Percentiles rank a stretch among this genome's conserved stretches.
Evolutionary conservation across 2,113 vertebrate species (phyloP).

Genomic region (Pleuronectes platessa): DNA sequence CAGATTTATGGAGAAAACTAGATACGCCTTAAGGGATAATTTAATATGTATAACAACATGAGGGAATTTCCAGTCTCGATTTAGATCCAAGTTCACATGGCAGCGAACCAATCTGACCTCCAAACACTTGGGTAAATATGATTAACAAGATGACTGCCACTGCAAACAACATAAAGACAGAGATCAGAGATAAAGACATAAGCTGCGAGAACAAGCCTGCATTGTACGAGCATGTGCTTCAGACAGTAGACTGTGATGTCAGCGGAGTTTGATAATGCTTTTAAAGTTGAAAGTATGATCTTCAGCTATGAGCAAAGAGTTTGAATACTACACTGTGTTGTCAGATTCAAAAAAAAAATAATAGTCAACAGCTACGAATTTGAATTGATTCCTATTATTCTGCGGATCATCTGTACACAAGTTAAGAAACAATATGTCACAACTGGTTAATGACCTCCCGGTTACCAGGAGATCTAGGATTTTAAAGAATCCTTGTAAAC

Average conservation of each 20-base stretch:
- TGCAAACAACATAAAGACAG: conserved; percentile 17
- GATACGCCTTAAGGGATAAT: background rate
- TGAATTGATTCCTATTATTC: background rate
- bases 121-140: conserved; percentile 7
- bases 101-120: background rate
- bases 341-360: background rate
- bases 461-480: no score
- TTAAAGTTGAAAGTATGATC: background rate
- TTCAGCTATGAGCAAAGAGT: no score
- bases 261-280: background rate
- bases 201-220: background rate
- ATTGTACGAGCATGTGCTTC: background rate
- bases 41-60: background rate
- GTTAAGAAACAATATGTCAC: conserved; percentile 11
- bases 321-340: background rate
- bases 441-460: background rate
- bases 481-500: no score
- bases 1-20: background rate
- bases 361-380: background rate
- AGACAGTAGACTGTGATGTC: background rate
- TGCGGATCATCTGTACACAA: background rate
- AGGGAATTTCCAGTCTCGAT: conserved; percentile 18
- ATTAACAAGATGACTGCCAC: conserved; percentile 12
- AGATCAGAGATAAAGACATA: conserved; percentile 12
- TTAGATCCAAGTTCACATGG: conserved; percentile 2